Evolutionary conservation across 2,888 invertebrate genomes (phyloP), one percentile per base, ranked within the genome.

Genomic region (Tillus elongatus): DNA sequence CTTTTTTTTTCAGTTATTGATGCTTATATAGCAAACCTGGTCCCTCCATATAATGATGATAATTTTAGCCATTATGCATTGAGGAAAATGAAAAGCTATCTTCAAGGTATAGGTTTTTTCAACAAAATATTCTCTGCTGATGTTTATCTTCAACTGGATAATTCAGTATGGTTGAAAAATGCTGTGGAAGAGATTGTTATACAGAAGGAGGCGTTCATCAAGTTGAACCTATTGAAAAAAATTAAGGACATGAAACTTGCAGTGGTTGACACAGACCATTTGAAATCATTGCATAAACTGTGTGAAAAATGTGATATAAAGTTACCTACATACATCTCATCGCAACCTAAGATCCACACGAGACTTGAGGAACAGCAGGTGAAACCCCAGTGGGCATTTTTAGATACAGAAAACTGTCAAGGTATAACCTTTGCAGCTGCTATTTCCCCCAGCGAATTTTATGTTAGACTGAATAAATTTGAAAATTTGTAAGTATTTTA

Each of bases 101-200:
- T 19, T 8, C n/a, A 6, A 8, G n/a, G n/a, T 8, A 6, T 19
- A 19, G 24, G n/a, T n/a, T 19, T 8, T n/a, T 6, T 6, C 24
- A n/a, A 19, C 33, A 36, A 45, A 1, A 42, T 50, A 29, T 53
- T 72, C 43, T 63, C 62, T 43, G 72, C 67, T 2, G 60, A 71
- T 54, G 68, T 80, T 24, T 57, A 62, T 4, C 55, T 79, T 43
- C 73, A 76, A 33, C 52, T 82, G 15, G 75, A 74, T 1, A 70
- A 77, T 41, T 72, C 71, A 1, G 54, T 84, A 24, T 80, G 82
- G 70, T 64, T 84, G 1, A 72, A 79, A 35, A 74, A 77, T 2
- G 56, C 83, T 26, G 70, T 74, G 40, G 70, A 73, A 43, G 67
- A 72, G 39, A 58, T 80, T 13, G 56, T 66, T 1, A 61, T 68